Evolutionary conservation across 2,113 vertebrate species (phyloP).

Genomic region (Varanus salvator): DNA sequence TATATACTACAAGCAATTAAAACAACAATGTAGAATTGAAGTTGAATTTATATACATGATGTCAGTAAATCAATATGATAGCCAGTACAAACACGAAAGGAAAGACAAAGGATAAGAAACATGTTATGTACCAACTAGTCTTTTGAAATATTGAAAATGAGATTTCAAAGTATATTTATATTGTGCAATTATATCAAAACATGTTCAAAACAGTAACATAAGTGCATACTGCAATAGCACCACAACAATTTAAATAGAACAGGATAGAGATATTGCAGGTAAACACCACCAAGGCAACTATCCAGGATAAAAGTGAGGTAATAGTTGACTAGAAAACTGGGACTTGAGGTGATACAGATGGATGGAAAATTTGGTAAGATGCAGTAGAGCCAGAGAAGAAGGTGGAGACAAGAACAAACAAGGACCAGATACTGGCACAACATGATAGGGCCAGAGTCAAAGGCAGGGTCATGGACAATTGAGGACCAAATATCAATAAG

Average conservation of each 20-base stretch:
- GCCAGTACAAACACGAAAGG: background rate
- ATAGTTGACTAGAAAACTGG: too few relatives aligned
- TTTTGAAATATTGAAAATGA: constrained; percentile 1
- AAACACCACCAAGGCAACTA: too few relatives aligned
- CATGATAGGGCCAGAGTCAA: too few relatives aligned
- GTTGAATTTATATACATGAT: constrained; percentile 15
- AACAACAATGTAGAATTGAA: background rate
- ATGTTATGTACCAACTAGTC: background rate
- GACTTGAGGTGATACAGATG: too few relatives aligned
- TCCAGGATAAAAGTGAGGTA: too few relatives aligned
- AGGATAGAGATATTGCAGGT: too few relatives aligned
- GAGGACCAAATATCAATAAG: too few relatives aligned
- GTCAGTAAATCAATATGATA: background rate
- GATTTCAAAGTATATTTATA: background rate
- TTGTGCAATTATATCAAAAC: background rate
- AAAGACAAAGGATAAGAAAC: background rate
- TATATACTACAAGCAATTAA: constrained; percentile 3
- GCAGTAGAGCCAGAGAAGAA: too few relatives aligned
- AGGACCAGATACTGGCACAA: too few relatives aligned
- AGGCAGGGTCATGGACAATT: too few relatives aligned
- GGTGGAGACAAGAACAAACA: too few relatives aligned
- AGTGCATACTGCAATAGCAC: background rate
- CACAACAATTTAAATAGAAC: background rate
- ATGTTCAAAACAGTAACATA: background rate
- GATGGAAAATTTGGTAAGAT: too few relatives aligned